These are phyloP conservation scores for Coenonympha arcania DNA, from an alignment of 2,888 invertebrate genomes.

Conservation along the genomic window DNA sequence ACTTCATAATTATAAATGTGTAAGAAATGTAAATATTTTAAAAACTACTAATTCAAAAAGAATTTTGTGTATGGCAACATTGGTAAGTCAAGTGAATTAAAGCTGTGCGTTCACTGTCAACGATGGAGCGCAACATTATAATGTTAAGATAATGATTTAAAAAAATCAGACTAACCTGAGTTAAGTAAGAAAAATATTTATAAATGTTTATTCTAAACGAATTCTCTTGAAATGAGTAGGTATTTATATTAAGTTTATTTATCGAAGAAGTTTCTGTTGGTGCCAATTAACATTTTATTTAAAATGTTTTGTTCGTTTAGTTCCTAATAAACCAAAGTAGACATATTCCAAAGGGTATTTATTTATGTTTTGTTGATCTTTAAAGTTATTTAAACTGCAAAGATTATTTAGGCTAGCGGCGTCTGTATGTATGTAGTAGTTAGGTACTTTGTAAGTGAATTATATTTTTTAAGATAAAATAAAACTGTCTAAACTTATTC, in stretches of 20 bases:
- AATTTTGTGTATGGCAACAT: neutral
- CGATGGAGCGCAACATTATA: no score
- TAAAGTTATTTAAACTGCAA: slow-evolving; percentile 25
- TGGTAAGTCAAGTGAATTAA: no score
- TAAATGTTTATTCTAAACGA: no score
- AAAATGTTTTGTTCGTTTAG: slow-evolving; percentile 26
- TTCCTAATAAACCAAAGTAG: slow-evolving; percentile 45
- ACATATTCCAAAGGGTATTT: slow-evolving; percentile 28
- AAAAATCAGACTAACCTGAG: no score
- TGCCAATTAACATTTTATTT: slow-evolving; percentile 17
- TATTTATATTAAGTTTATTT: no score
- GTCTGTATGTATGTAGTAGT: slow-evolving; percentile 18
- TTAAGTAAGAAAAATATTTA: no score
- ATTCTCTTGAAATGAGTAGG: no score
- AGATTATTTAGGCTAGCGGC: slow-evolving; percentile 6
- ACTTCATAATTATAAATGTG: neutral
- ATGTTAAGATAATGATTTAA: no score
- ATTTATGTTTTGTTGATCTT: slow-evolving; percentile 31
- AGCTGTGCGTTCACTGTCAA: no score
- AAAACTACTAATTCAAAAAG: neutral
- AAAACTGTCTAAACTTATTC: slow-evolving; percentile 7
- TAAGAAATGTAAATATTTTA: neutral
- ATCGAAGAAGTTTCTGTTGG: slow-evolving; percentile 5
- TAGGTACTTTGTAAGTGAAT: neutral
- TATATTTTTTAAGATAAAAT: slow-evolving; percentile 19